phyloP scores from a whole-genome alignment of 1,140 invertebrate genomes.

The Lamellibrachia luymesi region DNA sequence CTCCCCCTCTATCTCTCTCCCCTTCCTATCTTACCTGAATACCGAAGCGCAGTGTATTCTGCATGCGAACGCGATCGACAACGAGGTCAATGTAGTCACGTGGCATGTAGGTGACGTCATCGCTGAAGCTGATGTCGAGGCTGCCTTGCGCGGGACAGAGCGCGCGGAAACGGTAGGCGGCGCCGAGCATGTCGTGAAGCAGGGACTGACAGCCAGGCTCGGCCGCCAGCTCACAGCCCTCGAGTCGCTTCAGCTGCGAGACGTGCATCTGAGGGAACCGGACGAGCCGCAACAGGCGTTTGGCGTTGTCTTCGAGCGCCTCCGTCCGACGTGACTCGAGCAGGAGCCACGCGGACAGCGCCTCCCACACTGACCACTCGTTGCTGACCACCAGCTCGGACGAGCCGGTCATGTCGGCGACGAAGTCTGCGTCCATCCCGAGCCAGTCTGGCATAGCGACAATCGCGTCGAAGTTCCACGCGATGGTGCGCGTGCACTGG shows the following conservation, averaged over 20 bases:
- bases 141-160: constrained; percentile 47
- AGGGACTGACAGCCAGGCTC: constrained; percentile 36
- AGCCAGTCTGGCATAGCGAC: constrained; percentile 48
- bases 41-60: constrained; percentile 53
- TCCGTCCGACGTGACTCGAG: constrained; percentile 21
- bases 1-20: neutral
- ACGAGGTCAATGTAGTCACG: constrained; percentile 52
- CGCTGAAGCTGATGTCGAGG: constrained; percentile 38
- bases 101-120: constrained; percentile 47
- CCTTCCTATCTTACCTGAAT: constrained; percentile 35
- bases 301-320: constrained; percentile 33
- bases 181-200: constrained; percentile 42
- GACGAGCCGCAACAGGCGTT: constrained; percentile 50
- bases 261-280: constrained; percentile 56
- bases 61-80: constrained; percentile 53
- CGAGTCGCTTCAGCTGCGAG: constrained; percentile 45
- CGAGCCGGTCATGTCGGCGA: constrained; percentile 47
- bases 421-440: constrained; percentile 53
- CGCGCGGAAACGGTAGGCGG: constrained; percentile 53
- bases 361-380: constrained; percentile 45
- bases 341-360: constrained; percentile 44
- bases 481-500: constrained; percentile 53
- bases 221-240: constrained; percentile 38
- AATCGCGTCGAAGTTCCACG: constrained; percentile 53
- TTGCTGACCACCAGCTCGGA: constrained; percentile 48